Base-by-base conservation (phyloP, 2,113 vertebrate genomes). In the Cyprinus carpio region DNA sequence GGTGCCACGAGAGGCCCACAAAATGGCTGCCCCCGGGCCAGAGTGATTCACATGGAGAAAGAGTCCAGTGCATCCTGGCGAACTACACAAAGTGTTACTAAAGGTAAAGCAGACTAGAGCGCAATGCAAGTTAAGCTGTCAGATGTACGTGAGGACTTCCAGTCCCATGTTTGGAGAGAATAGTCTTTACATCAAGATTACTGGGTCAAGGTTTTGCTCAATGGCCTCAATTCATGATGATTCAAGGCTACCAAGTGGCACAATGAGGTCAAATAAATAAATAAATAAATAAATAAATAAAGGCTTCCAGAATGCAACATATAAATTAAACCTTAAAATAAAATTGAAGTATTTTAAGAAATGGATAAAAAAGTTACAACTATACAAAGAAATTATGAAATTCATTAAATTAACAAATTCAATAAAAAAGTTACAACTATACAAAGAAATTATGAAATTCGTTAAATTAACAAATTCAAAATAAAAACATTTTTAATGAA, bases 11-110 rank as follows among this genome's bases (percentile, higher is more conserved):
- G 64, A 85, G 69, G 34, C 67, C 74, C 75, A 85, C 58, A 75
- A 81, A 86, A 87, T 82, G 86, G 78, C 82, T 43, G 86, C 27
- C 75, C 18, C 2, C 16, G 67, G 88, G 72, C 64, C 58, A 84
- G n/a, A 23, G 49, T 40, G 40, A 87, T 80, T 86, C 43, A 43
- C 51, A 46, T 20, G 64, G 46, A 56, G 49, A 34, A 67, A 37
- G 51, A 60, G 81, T 31, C 56, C 75, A 80, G 40, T 58, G 31
- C 72, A 64, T 80, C 27, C 40, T 43, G 80, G 69, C 18, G 25
- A 62, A 34, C 46, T 40, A 67, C 79, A 82, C 43, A 1, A 79
- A 54, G 74, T 60, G 77, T 34, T 49, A 67, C 15, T 23, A 27
- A 84, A 84, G 72, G 51, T 27, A 15, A 46, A 76, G 69, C 74